Evolutionary conservation across 2,888 invertebrate species (phyloP), one percentile per base, ranked within the genome.

Genomic region (Nezara viridula): DNA sequence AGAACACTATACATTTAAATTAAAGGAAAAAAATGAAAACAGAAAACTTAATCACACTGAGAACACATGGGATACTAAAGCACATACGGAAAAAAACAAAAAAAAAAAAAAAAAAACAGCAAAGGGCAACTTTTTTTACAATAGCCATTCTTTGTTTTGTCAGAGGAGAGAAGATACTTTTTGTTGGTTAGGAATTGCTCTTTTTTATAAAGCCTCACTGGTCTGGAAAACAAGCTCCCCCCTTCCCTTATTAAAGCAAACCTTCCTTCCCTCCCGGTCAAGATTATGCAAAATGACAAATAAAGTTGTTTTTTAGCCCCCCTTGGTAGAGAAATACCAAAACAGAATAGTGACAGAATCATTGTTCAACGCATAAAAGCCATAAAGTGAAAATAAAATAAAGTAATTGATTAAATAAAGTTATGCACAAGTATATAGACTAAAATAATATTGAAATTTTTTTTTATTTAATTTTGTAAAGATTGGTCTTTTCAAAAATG

Each of bases 131-230:
- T 73, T 73, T 60, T 37, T 37, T 32, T 73, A 73, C 66, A 73
- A 73, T 73, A 73, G 66, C 7, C 66, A 73, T 73, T 16, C 19
- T 73, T 73, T 55, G 55, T 16, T 73, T 73, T 73, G 66, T 19
- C 32, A 32, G 66, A 73, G 37, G 5, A 73, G 32, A 73, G 32
- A 73, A 73, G 5, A 37, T 37, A 73, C 66, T 73, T 73, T 73
- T 73, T 73, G 66, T 73, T 73, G 66, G 66, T 73, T 73, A 73
- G 66, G 66, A 73, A 73, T 73, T 73, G 21, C 66, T 73, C 66
- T 27, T 73, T 73, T 73, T 32, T 73, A 32, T 37, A 73, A 73
- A 73, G 66, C 66, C 66, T 37, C 66, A 73, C 66, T 73, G 66
- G 66, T 73, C 66, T 73, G 66, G 66, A 73, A 73, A 73, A 73